These are phyloP conservation scores for Brachionus rotundiformis DNA, from an alignment of 1,140 invertebrate species.

Conservation along the genomic window DNA sequence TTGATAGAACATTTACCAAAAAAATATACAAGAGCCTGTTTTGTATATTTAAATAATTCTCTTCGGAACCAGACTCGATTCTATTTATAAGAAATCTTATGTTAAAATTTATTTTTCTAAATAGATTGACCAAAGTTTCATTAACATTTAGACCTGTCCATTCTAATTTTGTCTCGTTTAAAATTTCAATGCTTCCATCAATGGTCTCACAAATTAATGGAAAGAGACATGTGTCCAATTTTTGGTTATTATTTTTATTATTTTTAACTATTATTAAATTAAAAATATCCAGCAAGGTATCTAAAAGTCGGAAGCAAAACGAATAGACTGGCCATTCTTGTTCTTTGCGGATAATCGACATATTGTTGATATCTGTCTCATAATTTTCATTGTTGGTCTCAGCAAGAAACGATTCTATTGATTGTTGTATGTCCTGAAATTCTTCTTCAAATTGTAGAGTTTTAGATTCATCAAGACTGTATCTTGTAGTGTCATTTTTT, in stretches of 20 bases:
- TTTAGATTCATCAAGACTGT: slow-evolving; percentile 2
- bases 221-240: not conserved
- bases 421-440: slow-evolving; percentile 2
- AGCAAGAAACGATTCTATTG: slow-evolving; percentile 1
- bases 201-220: slow-evolving; percentile 6
- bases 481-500: not conserved
- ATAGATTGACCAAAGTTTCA: slow-evolving; percentile 6
- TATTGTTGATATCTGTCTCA: slow-evolving; percentile 13
- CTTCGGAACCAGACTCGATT: not conserved
- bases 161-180: slow-evolving; percentile 29
- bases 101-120: slow-evolving; percentile 28
- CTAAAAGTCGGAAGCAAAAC: slow-evolving; percentile 3
- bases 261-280: slow-evolving; percentile 17
- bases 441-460: slow-evolving; percentile 13
- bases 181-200: not conserved
- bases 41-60: not conserved
- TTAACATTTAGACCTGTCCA: not conserved
- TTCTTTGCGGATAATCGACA: not conserved
- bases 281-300: slow-evolving; percentile 6
- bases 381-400: slow-evolving; percentile 28
- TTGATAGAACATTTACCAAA: not conserved
- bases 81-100: slow-evolving; percentile 15
- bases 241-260: slow-evolving; percentile 7
- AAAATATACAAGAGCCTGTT: not conserved
- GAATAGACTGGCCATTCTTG: slow-evolving; percentile 41